A percentile compares a stretch with the other conserved stretches of the same genome.
Conservation (phyloP, 2,888 invertebrate genomes). For the Apoda limacodes region DNA sequence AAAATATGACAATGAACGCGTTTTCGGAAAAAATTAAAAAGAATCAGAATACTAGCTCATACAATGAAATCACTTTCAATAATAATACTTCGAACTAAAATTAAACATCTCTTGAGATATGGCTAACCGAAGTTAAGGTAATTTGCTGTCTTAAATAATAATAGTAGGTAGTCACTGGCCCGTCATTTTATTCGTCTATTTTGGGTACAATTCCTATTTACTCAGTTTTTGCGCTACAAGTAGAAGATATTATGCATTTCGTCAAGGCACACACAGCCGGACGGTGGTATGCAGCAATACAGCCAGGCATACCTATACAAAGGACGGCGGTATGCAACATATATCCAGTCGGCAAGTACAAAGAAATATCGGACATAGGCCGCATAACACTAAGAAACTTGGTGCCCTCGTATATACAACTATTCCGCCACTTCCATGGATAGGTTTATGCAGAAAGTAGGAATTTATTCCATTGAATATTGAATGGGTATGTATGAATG, state of each 20-base stretch:
- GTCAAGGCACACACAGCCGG: conserved; percentile 24
- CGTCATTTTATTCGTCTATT: too few species aligned
- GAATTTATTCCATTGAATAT: too few species aligned
- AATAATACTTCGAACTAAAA: too few species aligned
- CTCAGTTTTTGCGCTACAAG: conserved; percentile 23
- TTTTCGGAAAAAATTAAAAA: too few species aligned
- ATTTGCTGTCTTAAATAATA: too few species aligned
- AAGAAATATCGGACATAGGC: conserved; percentile 52
- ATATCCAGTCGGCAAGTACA: conserved; percentile 41
- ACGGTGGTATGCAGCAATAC: conserved; percentile 28
- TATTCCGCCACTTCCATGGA: conserved; percentile 53
- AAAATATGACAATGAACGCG: too few species aligned
- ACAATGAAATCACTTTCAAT: too few species aligned
- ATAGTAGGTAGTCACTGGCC: too few species aligned
- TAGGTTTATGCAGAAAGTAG: conserved; percentile 37
- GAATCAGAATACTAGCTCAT: too few species aligned
- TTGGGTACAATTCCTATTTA: conserved; percentile 19
- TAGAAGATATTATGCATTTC: conserved; percentile 25
- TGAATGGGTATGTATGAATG: too few species aligned
- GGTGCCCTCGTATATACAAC: conserved; percentile 47
- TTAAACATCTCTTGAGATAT: too few species aligned
- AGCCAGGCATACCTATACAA: conserved; percentile 25
- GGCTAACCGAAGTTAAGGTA: too few species aligned
- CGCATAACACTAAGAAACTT: conserved; percentile 50
- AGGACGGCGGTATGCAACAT: conserved; percentile 37